phyloP scores from a whole-genome alignment of 2,113 vertebrate species.

The Tragulus kanchil region DNA sequence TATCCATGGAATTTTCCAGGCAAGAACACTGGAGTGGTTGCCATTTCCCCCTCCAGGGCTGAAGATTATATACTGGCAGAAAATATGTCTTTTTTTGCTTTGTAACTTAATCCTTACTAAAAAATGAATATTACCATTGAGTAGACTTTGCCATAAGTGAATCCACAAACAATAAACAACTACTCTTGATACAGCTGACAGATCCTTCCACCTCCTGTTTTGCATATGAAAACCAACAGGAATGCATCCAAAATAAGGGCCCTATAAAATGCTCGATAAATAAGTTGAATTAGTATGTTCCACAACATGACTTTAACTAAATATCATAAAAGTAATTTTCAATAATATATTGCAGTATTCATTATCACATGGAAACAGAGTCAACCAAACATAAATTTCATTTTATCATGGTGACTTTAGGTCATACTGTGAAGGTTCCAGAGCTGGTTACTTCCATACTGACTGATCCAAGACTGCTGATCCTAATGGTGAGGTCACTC shows the following conservation, averaged over 20 bases:
- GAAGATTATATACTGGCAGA: neutral
- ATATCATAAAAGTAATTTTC: neutral
- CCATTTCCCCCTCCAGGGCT: neutral
- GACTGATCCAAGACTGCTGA: neutral
- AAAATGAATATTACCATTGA: neutral
- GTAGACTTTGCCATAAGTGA: neutral
- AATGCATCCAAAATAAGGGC: neutral
- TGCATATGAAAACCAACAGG: neutral
- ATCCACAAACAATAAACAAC: neutral
- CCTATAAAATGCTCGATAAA: slow-evolving; percentile 7
- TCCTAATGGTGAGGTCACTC: neutral
- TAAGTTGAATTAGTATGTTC: neutral
- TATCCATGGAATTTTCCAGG: neutral
- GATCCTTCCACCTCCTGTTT: neutral
- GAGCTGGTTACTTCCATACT: neutral
- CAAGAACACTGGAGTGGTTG: neutral
- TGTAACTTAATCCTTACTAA: neutral
- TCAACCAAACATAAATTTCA: neutral
- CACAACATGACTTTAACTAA: slow-evolving; percentile 35
- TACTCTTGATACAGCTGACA: neutral
- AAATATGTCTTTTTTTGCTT: neutral
- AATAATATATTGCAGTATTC: neutral
- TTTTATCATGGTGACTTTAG: neutral
- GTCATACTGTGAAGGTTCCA: neutral
- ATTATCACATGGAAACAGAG: slow-evolving; percentile 17